Evolutionary conservation across 1,140 invertebrate genomes (phyloP).

Genomic region (Caenorhabditis brenneri): DNA sequence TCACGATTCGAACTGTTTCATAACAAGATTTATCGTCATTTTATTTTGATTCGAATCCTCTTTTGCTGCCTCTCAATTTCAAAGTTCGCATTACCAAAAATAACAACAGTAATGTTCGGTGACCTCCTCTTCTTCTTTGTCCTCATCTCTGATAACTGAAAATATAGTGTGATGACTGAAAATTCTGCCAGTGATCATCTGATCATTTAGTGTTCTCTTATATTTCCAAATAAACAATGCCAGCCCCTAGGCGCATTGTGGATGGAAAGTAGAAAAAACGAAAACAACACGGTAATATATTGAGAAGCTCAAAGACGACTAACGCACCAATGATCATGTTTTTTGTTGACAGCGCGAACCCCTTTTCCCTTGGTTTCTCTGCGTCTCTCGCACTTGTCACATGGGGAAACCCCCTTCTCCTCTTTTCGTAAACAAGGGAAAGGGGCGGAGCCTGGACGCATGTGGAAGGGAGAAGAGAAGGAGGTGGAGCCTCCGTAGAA

Average conservation of each 20-base stretch:
- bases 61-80: background rate
- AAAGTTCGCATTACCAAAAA: background rate
- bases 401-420: background rate
- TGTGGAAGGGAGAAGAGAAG: background rate
- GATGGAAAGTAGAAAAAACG: background rate
- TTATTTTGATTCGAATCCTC: background rate
- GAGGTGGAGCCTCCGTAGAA: background rate
- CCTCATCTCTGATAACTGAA: background rate
- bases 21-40: background rate
- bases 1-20: no score
- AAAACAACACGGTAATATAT: background rate
- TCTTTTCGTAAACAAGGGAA: background rate
- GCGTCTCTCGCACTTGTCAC: background rate
- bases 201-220: background rate
- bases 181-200: background rate
- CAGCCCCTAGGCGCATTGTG: background rate
- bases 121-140: background rate
- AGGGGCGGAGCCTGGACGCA: background rate
- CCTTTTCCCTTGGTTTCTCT: background rate
- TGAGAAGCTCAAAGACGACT: conserved; percentile 39
- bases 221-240: background rate
- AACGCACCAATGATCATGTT: conserved; percentile 17
- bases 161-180: background rate
- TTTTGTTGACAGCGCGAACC: background rate
- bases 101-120: background rate